Evolutionary conservation across 2,113 vertebrate species (phyloP).

Genomic region (Loxodonta africana): DNA sequence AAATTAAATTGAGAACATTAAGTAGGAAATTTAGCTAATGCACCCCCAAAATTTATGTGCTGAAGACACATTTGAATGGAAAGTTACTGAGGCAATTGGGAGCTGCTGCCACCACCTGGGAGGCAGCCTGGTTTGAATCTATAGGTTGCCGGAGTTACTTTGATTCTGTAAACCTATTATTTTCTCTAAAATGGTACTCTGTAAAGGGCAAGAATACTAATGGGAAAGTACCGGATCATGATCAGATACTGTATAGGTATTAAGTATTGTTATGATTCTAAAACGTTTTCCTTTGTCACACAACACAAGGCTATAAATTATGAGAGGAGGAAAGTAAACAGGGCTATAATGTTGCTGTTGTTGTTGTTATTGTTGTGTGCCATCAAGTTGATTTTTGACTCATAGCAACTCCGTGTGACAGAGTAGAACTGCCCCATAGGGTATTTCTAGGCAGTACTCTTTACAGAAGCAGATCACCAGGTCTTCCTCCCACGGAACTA

Average conservation of each 20-base stretch:
- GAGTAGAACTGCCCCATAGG: neutral
- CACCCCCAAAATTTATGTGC: neutral
- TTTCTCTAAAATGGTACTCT: slow-evolving; percentile 54
- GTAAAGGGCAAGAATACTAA: neutral
- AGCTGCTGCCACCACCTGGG: neutral
- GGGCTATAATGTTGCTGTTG: neutral
- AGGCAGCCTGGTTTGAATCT: slow-evolving; percentile 59
- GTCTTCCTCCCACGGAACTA: neutral
- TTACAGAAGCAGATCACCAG: neutral
- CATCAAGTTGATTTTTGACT: neutral
- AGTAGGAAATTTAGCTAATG: neutral
- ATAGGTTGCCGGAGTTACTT: slow-evolving; percentile 80
- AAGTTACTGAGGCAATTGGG: slow-evolving; percentile 35
- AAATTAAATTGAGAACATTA: slow-evolving; percentile 26
- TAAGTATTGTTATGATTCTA: neutral
- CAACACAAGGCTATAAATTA: neutral
- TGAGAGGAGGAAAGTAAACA: slow-evolving; percentile 38
- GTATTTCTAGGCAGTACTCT: neutral
- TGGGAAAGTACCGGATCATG: neutral
- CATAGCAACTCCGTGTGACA: neutral
- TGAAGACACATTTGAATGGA: slow-evolving; percentile 49
- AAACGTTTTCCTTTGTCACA: neutral
- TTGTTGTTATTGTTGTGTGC: neutral
- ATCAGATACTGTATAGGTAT: neutral
- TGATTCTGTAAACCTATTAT: slow-evolving; percentile 64